These are phyloP conservation scores for Xiphophorus maculatus DNA, from an alignment of 2,113 vertebrate genomes.

Conservation along the genomic window DNA sequence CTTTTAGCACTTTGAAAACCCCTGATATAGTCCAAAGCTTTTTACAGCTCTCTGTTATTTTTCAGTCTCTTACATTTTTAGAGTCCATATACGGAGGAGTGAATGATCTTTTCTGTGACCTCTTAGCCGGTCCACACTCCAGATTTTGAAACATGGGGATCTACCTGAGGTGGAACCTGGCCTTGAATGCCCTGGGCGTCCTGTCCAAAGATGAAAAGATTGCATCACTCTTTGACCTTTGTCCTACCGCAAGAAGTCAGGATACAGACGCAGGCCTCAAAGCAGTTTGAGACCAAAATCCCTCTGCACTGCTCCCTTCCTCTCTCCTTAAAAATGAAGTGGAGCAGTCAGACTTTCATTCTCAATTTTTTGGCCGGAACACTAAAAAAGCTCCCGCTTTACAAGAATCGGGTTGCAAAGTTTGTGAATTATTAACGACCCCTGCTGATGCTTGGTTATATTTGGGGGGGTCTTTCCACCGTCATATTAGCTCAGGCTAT, in stretches of 20 bases:
- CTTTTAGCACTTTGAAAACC: too few species aligned
- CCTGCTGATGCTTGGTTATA: conserved; percentile 25
- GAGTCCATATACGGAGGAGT: background rate
- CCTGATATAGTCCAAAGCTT: too few species aligned
- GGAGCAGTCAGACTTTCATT: background rate
- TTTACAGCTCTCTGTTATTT: background rate
- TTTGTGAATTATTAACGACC: conserved; percentile 51
- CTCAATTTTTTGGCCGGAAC: too few species aligned
- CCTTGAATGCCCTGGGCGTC: background rate
- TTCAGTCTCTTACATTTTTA: background rate
- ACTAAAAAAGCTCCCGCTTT: conserved; percentile 26
- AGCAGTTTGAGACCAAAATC: background rate
- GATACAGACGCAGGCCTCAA: conserved; percentile 6
- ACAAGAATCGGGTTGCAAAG: conserved; percentile 28
- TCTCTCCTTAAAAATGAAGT: background rate
- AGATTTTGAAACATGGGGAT: background rate
- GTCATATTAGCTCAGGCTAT: conserved; percentile 20
- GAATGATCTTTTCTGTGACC: background rate
- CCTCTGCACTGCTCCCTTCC: background rate
- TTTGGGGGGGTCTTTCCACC: conserved; percentile 7
- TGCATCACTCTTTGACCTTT: conserved; percentile 36
- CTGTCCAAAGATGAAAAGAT: conserved; percentile 22
- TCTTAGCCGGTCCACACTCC: background rate
- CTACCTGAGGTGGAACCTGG: conserved; percentile 2
- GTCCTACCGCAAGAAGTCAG: conserved; percentile 13